Conservation (phyloP, 2,888 invertebrate species). For the Ariolimax columbianus region DNA sequence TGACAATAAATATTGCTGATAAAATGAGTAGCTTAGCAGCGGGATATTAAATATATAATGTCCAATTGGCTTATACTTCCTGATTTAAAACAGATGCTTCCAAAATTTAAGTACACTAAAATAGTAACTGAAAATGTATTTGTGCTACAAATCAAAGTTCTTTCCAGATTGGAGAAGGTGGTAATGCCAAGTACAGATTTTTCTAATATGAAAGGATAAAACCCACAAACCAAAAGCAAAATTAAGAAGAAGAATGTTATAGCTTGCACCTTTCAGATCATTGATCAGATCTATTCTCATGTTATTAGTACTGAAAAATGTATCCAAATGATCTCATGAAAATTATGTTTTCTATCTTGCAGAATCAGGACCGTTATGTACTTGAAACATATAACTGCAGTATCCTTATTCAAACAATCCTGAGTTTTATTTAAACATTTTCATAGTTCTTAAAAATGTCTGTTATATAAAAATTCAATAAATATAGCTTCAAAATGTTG, state of each 20-base stretch:
- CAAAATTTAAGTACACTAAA: neutral
- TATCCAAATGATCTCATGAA: too few species aligned
- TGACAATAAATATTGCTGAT: slow-evolving; percentile 14
- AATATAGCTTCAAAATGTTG: too few species aligned
- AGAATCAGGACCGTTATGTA: too few species aligned
- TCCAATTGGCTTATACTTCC: neutral
- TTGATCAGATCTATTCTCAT: neutral
- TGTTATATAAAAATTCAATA: too few species aligned
- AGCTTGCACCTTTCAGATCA: slow-evolving; percentile 19
- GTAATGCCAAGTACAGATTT: neutral
- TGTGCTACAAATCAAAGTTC: neutral
- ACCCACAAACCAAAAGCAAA: neutral
- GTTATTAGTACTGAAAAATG: slow-evolving; percentile 6
- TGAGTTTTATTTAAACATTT: too few species aligned
- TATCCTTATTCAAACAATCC: too few species aligned
- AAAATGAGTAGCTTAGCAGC: neutral
- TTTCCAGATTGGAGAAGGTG: neutral
- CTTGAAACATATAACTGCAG: too few species aligned
- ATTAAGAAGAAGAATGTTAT: neutral
- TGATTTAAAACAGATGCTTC: neutral
- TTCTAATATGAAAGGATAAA: neutral
- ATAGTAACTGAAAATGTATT: too few species aligned
- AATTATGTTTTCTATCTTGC: too few species aligned
- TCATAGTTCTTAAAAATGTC: too few species aligned
- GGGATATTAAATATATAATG: neutral